phyloP scores from a whole-genome alignment of 2,888 invertebrate genomes.

The Oscheius sp. region DNA sequence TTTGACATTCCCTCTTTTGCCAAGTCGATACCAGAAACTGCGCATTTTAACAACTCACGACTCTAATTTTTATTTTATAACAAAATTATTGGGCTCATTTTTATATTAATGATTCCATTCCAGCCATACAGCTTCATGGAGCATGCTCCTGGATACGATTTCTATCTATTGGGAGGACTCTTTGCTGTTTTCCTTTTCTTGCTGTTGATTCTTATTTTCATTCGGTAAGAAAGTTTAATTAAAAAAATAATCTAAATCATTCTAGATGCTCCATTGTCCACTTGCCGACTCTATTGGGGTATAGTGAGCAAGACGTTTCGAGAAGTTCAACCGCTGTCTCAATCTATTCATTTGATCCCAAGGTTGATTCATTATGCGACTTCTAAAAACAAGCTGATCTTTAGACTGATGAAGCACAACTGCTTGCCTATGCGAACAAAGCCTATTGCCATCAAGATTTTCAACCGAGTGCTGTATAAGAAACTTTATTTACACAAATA shows the following conservation, averaged over 20 bases:
- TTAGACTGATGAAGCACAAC: conserved; percentile 15
- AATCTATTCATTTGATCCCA: conserved; percentile 12
- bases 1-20: neutral
- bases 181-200: conserved; percentile 13
- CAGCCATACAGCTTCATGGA: conserved; percentile 23
- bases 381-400: neutral
- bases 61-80: neutral
- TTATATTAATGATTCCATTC: too few relatives aligned
- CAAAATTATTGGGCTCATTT: neutral
- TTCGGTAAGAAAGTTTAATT: conserved; percentile 6
- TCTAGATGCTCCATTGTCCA: conserved; percentile 19
- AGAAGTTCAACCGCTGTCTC: conserved; percentile 17
- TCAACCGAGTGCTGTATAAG: conserved; percentile 11
- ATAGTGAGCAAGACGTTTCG: neutral
- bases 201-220: conserved; percentile 9
- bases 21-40: neutral
- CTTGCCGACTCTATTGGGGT: conserved; percentile 8
- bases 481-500: neutral
- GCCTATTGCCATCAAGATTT: conserved; percentile 21
- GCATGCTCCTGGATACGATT: conserved; percentile 10
- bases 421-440: conserved; percentile 13
- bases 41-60: neutral
- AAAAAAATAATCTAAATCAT: neutral
- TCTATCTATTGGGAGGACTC: conserved; percentile 13
- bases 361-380: neutral